These are phyloP conservation scores for Tachysurus fulvidraco DNA, from an alignment of 2,113 vertebrate species.

Conservation along the genomic window DNA sequence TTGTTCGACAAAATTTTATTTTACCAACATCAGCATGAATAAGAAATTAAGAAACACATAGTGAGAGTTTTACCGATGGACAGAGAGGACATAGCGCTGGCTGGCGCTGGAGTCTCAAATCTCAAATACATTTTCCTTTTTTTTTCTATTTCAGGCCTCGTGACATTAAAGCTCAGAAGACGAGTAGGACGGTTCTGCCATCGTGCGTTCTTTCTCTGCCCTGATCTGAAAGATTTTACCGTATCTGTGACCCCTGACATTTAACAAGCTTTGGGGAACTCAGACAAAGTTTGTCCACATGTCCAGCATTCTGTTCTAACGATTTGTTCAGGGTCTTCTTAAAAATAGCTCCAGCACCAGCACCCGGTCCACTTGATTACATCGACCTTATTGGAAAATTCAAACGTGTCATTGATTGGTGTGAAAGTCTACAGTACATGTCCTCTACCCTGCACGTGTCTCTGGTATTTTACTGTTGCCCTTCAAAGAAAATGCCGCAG, in stretches of 20 bases:
- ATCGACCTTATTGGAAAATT: background rate
- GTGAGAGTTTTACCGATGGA: background rate
- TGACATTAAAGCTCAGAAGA: slow-evolving; percentile 32
- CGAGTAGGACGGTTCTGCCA: background rate
- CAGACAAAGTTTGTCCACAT: background rate
- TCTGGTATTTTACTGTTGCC: background rate
- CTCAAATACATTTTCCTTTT: slow-evolving; percentile 42
- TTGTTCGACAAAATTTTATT: slow-evolving; percentile 54
- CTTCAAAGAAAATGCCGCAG: background rate
- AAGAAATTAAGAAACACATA: slow-evolving; percentile 49
- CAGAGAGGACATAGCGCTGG: background rate
- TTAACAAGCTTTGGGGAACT: slow-evolving; percentile 3
- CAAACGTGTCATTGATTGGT: background rate
- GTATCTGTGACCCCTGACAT: slow-evolving; percentile 18
- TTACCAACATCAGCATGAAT: slow-evolving; percentile 56
- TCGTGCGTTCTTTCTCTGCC: slow-evolving; percentile 8
- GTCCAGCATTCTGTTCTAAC: background rate
- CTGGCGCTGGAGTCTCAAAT: slow-evolving; percentile 26
- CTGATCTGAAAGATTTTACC: slow-evolving; percentile 16
- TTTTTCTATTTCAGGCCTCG: slow-evolving; percentile 35
- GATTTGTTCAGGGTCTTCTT: background rate
- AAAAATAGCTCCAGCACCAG: no score
- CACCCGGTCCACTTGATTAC: background rate
- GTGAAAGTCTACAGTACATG: background rate
- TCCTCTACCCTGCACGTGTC: background rate